Evolutionary conservation across 2,113 vertebrate genomes (phyloP), one percentile per base, ranked within the genome.

Genomic region (Merops nubicus): DNA sequence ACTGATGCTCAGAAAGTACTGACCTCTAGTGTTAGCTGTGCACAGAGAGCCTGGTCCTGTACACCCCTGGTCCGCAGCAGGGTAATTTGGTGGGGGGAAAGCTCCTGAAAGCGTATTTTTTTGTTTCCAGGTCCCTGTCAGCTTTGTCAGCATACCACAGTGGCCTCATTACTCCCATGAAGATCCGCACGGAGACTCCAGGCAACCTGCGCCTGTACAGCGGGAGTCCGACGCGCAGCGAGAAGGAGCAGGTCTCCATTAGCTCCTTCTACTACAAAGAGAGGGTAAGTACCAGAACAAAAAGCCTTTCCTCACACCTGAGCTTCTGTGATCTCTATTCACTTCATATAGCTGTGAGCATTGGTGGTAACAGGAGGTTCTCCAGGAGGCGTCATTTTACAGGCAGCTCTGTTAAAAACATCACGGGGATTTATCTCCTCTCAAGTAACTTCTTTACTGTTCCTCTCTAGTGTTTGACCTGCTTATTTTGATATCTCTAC

Each of bases 251-350:
- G 56, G 99, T 99, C 88, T 99, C 99, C 96, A 99, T 99, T 88
- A 99, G 99, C 36, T 99, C 99, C 95, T 99, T 99, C 98, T 99
- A 99, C 98, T 99, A 99, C 93, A 99, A 99, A 97, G 99, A 99
- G 65, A 98, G 99, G 98, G 99, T 99, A 98, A 98, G 98, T 67
- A 33, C 38, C 34, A 25, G 25, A 28, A 57, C 34, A 23, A 21
- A 91, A 28, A 34, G n/a, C 43, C 63, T 84, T 64, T 60, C 51
- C 42, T 42, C 12, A 0, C n/a, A 7, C n/a, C 45, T 87, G 18
- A 26, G 40, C 51, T 60, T 79, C 65, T 74, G 8, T 53, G 19
- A 23, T 36, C 23, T 85, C n/a, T 48, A 33, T 85, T 73, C n/a
- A 23, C 85, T 93, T 83, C 43, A 11, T 65, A 36, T 18, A 59